phyloP scores from a whole-genome alignment of 2,113 vertebrate genomes.

The Cyprinodon tularosa region DNA sequence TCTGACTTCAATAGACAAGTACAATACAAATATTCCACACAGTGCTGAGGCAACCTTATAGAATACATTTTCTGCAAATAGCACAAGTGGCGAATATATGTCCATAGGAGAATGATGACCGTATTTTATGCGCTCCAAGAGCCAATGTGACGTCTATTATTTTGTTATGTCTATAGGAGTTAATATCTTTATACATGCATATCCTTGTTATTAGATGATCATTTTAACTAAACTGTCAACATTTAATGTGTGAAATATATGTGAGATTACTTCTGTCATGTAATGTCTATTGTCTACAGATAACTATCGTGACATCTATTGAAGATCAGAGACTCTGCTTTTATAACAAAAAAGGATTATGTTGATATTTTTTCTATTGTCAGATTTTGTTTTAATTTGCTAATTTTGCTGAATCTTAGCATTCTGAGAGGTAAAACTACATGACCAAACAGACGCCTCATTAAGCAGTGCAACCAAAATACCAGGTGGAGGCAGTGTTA shows the following conservation, averaged over 20 bases:
- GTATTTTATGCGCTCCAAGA: no score
- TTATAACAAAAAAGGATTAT: neutral
- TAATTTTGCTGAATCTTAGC: neutral
- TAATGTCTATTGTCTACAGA: neutral
- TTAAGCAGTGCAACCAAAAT: conserved; percentile 28
- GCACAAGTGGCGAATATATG: no score
- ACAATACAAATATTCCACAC: no score
- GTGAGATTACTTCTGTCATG: neutral
- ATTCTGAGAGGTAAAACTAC: neutral
- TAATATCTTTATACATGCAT: neutral
- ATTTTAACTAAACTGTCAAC: neutral
- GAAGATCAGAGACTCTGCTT: neutral
- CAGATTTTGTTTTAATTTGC: neutral
- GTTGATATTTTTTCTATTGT: neutral
- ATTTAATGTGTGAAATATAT: neutral
- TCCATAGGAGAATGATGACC: no score
- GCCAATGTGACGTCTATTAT: no score
- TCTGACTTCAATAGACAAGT: no score
- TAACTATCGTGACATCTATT: neutral
- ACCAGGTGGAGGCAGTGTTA: conserved; percentile 60
- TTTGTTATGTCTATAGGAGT: no score
- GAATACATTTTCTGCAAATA: no score
- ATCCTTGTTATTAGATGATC: neutral
- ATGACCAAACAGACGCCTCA: neutral
- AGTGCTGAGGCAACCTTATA: no score